Evolutionary conservation across 92 coral and sea anemone genomes (phyloP).

Genomic region (Siderastrea siderea): DNA sequence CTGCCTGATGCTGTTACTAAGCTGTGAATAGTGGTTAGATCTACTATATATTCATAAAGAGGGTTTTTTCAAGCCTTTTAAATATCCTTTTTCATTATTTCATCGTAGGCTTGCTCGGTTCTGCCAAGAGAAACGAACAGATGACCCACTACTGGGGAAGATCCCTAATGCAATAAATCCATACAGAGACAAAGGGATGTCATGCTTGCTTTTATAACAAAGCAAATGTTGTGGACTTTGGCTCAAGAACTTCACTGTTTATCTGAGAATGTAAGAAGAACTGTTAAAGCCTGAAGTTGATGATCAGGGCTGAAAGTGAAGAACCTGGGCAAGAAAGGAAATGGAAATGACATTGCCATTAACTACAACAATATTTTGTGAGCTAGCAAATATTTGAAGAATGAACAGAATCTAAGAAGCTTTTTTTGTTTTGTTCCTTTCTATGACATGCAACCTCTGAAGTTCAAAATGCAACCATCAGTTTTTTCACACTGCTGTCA

Average conservation of each 20-base stretch:
- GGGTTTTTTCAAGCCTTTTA: background rate
- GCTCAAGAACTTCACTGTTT: background rate
- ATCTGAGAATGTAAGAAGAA: background rate
- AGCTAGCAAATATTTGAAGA: background rate
- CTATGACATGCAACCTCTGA: background rate
- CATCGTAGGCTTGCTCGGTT: constrained; percentile 27
- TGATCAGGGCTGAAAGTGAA: background rate
- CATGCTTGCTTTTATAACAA: constrained; percentile 32
- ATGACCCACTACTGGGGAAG: constrained; percentile 52
- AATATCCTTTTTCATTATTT: background rate
- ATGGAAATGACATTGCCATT: background rate
- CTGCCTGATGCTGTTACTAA: no score
- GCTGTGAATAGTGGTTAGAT: no score
- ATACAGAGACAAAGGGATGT: constrained; percentile 48
- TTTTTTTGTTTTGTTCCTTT: no score
- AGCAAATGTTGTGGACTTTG: background rate
- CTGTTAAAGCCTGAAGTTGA: background rate
- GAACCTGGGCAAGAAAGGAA: background rate
- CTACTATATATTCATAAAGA: no score
- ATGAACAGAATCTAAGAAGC: no score
- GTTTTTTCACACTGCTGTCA: no score
- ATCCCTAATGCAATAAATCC: constrained; percentile 52
- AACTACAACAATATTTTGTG: background rate
- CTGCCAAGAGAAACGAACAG: constrained; percentile 50
- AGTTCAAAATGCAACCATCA: background rate